These are phyloP conservation scores for Drosophila infuscata DNA, from an alignment of 2,888 invertebrate genomes.

Conservation along the genomic window DNA sequence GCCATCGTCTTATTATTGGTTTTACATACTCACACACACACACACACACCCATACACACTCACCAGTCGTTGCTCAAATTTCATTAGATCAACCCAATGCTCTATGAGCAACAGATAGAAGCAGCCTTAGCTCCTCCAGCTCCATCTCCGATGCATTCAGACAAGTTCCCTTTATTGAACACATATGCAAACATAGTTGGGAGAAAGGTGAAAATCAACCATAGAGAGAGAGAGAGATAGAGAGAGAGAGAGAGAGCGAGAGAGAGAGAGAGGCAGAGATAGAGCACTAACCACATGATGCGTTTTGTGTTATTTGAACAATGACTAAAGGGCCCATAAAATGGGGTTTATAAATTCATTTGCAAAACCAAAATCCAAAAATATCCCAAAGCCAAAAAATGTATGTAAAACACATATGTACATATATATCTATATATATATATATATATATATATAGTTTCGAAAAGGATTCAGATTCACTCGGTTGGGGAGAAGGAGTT, in stretches of 20 bases:
- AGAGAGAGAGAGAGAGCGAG: neutral
- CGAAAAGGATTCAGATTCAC: neutral
- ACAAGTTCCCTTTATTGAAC: slow-evolving; percentile 56
- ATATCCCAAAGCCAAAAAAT: slow-evolving; percentile 76
- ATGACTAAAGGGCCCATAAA: slow-evolving; percentile 78
- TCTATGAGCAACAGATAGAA: slow-evolving; percentile 38
- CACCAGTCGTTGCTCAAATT: slow-evolving; percentile 65
- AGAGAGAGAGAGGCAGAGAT: neutral
- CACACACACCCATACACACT: slow-evolving; percentile 54
- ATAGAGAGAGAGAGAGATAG: neutral
- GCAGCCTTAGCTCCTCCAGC: slow-evolving; percentile 10
- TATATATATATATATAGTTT: neutral
- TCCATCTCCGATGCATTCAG: slow-evolving; percentile 15
- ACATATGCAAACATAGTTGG: slow-evolving; percentile 11
- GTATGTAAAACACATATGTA: slow-evolving; percentile 3
- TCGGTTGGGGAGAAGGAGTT: neutral
- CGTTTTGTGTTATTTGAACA: slow-evolving; percentile 71
- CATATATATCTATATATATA: neutral
- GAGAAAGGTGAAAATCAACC: neutral
- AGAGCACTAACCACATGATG: slow-evolving; percentile 14
- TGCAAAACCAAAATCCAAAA: slow-evolving; percentile 79
- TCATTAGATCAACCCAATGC: slow-evolving; percentile 55
- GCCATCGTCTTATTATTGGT: slow-evolving; percentile 73
- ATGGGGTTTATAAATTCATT: slow-evolving; percentile 78
- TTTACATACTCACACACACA: slow-evolving; percentile 51